Conservation (phyloP, 2,113 vertebrate species). For the Atherinomorus stipes region DNA sequence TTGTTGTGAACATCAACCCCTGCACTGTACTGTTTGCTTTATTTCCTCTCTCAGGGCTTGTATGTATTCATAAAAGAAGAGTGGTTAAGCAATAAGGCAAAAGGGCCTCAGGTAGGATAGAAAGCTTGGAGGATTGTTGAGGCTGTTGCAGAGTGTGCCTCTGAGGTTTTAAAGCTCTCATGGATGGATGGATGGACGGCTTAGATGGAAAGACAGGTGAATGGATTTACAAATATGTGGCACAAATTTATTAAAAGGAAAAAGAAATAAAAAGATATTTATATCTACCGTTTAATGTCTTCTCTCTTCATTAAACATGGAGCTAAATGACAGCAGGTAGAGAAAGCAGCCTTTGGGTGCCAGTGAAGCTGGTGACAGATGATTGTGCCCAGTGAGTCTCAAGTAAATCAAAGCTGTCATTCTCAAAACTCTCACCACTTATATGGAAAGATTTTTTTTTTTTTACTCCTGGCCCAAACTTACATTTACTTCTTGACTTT, state of each 20-base stretch:
- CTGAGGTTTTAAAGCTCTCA: slow-evolving; percentile 44
- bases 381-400: background rate
- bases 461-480: slow-evolving; percentile 8
- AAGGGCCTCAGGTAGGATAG: slow-evolving; percentile 58
- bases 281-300: no score
- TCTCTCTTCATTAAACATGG: background rate
- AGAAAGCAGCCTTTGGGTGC: background rate
- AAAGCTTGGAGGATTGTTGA: slow-evolving; percentile 45
- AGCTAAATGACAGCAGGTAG: background rate
- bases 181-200: slow-evolving; percentile 44
- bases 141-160: slow-evolving; percentile 47
- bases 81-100: slow-evolving; percentile 50
- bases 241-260: background rate
- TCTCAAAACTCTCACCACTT: background rate
- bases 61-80: slow-evolving; percentile 60
- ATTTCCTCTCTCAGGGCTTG: slow-evolving; percentile 52
- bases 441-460: background rate
- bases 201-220: slow-evolving; percentile 11
- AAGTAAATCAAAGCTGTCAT: no score
- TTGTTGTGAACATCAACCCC: slow-evolving; percentile 68
- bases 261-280: background rate
- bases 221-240: slow-evolving; percentile 13
- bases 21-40: slow-evolving; percentile 49
- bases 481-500: slow-evolving; percentile 21
- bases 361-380: background rate